phyloP scores from a whole-genome alignment of 2,797 vertebrate genomes.

The Acestrorhynchus altus region DNA sequence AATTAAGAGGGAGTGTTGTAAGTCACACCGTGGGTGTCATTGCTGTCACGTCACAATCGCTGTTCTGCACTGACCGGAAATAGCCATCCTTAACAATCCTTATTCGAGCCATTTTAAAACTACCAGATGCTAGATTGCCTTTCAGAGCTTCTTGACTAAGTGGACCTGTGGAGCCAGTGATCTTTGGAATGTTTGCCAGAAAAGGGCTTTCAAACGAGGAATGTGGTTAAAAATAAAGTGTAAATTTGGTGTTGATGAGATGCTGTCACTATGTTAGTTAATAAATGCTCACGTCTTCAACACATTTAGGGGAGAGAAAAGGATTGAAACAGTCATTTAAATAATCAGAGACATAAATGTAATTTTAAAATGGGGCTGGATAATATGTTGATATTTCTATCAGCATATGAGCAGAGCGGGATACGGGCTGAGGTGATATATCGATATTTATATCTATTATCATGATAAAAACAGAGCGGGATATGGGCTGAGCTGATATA shows the following conservation, averaged over 20 bases:
- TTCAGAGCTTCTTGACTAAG: neutral
- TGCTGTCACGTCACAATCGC: conserved; percentile 8
- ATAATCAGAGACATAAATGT: no score
- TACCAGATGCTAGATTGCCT: neutral
- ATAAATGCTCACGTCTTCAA: neutral
- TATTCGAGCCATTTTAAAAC: conserved; percentile 1
- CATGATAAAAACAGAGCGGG: no score
- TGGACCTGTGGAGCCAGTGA: neutral
- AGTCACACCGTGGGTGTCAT: conserved; percentile 23
- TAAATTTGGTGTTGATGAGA: neutral
- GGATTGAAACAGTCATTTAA: no score
- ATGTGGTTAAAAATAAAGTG: neutral
- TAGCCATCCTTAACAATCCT: conserved; percentile 10
- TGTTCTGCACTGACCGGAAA: conserved; percentile 19
- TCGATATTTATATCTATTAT: no score
- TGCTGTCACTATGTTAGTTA: neutral
- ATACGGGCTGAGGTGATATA: no score
- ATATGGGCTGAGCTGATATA: no score
- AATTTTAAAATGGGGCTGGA: no score
- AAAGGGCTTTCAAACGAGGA: neutral
- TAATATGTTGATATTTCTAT: no score
- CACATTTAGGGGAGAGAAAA: neutral
- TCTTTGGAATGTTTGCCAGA: conserved; percentile 3
- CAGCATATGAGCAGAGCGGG: no score
- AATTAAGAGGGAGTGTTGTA: conserved; percentile 42